phyloP scores from a whole-genome alignment of 2,113 vertebrate genomes.

The Ammodytes marinus region DNA sequence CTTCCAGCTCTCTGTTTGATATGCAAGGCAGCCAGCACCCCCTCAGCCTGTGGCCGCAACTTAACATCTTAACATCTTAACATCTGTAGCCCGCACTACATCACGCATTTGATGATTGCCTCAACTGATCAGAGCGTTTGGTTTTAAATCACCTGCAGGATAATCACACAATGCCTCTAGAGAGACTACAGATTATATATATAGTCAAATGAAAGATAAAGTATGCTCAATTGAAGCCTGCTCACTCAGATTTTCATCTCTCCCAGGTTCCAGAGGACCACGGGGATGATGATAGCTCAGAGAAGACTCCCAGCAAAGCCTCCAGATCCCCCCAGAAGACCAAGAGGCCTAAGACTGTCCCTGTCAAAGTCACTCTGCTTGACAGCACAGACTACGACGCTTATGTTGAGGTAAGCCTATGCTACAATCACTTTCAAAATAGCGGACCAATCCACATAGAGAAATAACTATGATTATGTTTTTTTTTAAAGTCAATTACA shows the following conservation, averaged over 20 bases:
- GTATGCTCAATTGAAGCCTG: background rate
- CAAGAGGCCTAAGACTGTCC: conserved; percentile 92
- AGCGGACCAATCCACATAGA: background rate
- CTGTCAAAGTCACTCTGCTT: conserved; percentile 93
- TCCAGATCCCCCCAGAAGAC: conserved; percentile 96
- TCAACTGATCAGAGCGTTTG: conserved; percentile 36
- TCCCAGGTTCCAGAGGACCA: conserved; percentile 86
- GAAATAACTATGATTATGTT: background rate
- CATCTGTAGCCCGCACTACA: conserved; percentile 27
- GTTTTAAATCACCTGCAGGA: conserved; percentile 38
- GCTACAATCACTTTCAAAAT: background rate
- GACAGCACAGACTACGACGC: conserved; percentile 94
- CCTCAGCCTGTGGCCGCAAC: conserved; percentile 47
- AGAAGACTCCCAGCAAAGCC: conserved; percentile 96
- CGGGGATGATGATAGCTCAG: conserved; percentile 93
- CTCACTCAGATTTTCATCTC: conserved; percentile 51
- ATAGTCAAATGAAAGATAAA: conserved; percentile 25
- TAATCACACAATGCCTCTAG: conserved; percentile 10
- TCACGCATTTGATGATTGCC: conserved; percentile 47
- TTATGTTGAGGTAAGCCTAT: conserved; percentile 91
- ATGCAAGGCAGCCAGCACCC: conserved; percentile 62
- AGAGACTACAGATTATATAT: conserved; percentile 3
- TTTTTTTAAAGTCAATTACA: background rate
- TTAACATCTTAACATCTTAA: conserved; percentile 54
- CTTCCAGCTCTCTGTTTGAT: conserved; percentile 67